Evolutionary conservation across 2,797 vertebrate species (phyloP).

Genomic region (Danio tinwini): DNA sequence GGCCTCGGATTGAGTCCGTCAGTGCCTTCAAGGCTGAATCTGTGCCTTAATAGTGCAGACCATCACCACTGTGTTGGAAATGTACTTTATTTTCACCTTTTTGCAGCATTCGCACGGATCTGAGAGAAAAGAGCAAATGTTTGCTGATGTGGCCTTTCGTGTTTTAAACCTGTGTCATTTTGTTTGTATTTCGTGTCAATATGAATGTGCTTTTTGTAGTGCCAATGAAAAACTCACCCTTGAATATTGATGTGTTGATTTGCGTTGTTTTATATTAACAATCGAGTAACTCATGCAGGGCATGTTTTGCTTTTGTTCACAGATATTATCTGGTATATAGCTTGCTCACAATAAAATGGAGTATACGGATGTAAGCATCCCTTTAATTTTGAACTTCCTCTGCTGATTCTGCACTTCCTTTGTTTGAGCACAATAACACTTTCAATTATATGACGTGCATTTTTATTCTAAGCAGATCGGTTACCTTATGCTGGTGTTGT

Average conservation of each 20-base stretch:
- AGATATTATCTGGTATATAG: conserved; percentile 64
- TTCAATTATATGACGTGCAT: neutral
- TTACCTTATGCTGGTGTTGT: neutral
- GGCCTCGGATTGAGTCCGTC: conserved; percentile 35
- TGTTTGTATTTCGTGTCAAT: conserved; percentile 31
- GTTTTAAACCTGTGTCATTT: conserved; percentile 39
- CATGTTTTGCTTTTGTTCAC: conserved; percentile 77
- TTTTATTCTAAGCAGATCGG: conserved; percentile 11
- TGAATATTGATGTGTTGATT: conserved; percentile 65
- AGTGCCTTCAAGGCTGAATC: conserved; percentile 44
- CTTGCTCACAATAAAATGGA: conserved; percentile 76
- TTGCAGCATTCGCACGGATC: conserved; percentile 23
- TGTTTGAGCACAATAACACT: neutral
- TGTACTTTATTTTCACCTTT: conserved; percentile 44
- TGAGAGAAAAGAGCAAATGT: conserved; percentile 35
- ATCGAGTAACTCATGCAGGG: conserved; percentile 76
- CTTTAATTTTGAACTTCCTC: conserved; percentile 17
- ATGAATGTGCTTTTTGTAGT: conserved; percentile 50
- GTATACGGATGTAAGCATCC: conserved; percentile 13
- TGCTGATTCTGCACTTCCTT: conserved; percentile 22
- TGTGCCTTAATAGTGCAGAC: conserved; percentile 38
- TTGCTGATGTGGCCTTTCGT: conserved; percentile 45
- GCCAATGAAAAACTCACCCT: conserved; percentile 33
- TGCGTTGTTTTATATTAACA: conserved; percentile 60
- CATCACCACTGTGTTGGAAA: conserved; percentile 27